Percentiles rank a stretch among this genome's conserved stretches.
These are phyloP conservation scores for Lutraria lutraria DNA, from an alignment of 2,888 invertebrate species.

Conservation along the genomic window DNA sequence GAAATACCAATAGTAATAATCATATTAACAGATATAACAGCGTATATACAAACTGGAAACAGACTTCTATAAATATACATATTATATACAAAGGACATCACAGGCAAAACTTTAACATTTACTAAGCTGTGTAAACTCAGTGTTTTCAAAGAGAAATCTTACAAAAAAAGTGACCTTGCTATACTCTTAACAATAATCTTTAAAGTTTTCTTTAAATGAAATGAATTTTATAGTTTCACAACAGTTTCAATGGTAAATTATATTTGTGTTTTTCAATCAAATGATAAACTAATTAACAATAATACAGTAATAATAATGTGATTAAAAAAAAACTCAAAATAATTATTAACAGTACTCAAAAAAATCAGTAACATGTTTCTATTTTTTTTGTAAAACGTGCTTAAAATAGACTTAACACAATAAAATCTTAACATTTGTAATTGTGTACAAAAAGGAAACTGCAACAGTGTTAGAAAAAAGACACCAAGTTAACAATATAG, in stretches of 20 bases:
- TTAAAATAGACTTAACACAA: constrained; percentile 34
- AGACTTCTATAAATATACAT: constrained; percentile 70
- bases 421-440: constrained; percentile 18
- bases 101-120: constrained; percentile 58
- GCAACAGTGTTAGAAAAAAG: constrained; percentile 24
- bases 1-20: constrained; percentile 77
- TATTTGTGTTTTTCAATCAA: not conserved
- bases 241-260: not conserved
- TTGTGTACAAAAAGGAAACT: not conserved
- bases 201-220: not conserved
- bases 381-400: constrained; percentile 2
- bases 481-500: constrained; percentile 49
- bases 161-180: constrained; percentile 39
- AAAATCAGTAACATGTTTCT: not conserved
- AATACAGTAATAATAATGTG: not conserved
- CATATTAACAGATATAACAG: constrained; percentile 77
- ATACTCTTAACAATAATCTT: constrained; percentile 43
- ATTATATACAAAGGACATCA: constrained; percentile 69
- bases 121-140: constrained; percentile 42
- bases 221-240: not conserved
- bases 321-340: not conserved
- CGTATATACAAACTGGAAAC: constrained; percentile 55
- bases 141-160: constrained; percentile 16
- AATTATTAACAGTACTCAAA: not conserved
- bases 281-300: not conserved